Evolutionary conservation across 2,888 invertebrate genomes (phyloP).

Genomic region (Gymnoscelis rufifasciata): DNA sequence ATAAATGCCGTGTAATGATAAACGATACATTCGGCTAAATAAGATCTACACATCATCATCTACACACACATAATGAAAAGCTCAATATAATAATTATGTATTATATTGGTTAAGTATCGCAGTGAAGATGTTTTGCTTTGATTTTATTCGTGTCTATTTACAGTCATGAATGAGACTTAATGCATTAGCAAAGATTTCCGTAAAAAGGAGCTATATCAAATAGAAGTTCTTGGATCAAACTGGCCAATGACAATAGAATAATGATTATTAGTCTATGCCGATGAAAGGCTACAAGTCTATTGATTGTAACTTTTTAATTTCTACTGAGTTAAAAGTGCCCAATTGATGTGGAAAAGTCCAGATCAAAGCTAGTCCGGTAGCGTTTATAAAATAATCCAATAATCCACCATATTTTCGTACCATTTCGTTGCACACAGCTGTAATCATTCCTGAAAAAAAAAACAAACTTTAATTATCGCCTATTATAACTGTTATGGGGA

Average conservation of each 20-base stretch:
- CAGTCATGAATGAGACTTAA: conserved; percentile 11
- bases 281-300: conserved; percentile 21
- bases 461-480: neutral
- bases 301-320: conserved; percentile 10
- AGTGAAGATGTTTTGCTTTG: conserved; percentile 1
- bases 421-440: conserved; percentile 75
- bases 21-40: conserved; percentile 27
- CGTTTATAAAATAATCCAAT: conserved; percentile 59
- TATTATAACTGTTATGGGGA: no score
- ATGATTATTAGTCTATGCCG: no score
- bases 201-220: conserved; percentile 20
- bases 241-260: conserved; percentile 13
- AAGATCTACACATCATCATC: conserved; percentile 21
- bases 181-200: conserved; percentile 17
- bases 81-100: conserved; percentile 26
- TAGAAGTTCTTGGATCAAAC: conserved; percentile 21
- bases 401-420: conserved; percentile 67
- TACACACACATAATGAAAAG: conserved; percentile 40
- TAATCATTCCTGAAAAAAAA: conserved; percentile 42
- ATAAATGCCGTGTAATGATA: conserved; percentile 53
- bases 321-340: conserved; percentile 33
- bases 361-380: conserved; percentile 56
- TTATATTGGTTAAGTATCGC: neutral
- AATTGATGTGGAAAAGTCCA: conserved; percentile 44
- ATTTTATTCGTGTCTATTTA: conserved; percentile 27